Evolutionary conservation across 1,140 invertebrate species (phyloP), one percentile per base, ranked within the genome.

Genomic region (Hylyphantes graminicola): DNA sequence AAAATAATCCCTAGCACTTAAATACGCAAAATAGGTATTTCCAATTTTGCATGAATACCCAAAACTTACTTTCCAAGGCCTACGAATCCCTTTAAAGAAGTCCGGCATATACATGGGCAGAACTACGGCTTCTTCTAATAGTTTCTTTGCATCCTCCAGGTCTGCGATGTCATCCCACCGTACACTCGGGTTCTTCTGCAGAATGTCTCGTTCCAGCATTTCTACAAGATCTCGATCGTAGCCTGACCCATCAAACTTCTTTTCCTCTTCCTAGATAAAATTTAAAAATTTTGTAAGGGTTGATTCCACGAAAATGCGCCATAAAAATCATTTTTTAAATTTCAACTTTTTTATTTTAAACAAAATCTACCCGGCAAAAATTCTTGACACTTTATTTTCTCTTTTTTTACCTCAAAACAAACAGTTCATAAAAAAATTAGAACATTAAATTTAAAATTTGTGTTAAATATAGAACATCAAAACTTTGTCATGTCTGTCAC

Each of bases 161-260:
- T 98, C 98, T 12, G 98, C 97, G 89, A 99, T 99, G 89, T 99
- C 98, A 89, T 96, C 95, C 97, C 98, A 99, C 88, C 93, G 93
- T 85, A 99, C 96, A 90, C 97, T 98, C 17, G 97, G 96, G 92
- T 99, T 97, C 90, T 97, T 97, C 90, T 98, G 97, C 83, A 99
- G 93, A 90, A 99, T 99, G 91, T 99, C 97, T 89, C 97, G 91
- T 90, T 99, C 98, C 85, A 98, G 91, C 91, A 97, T 95, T 88
- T 99, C 97, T 3, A 98, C 97, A 57, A 99, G 92, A 89, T 98
- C 97, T 68, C 94, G 93, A 90, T 99, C 97, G 88, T 94, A 94
- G 59, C 96, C 94, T 85, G 93, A 93, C 0, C 95, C 93, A 89
- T 99, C 97, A 92, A 99, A 99, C 89, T 95, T 94, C 87, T 93